Evolutionary conservation across 2,888 invertebrate species (phyloP), one percentile per base, ranked within the genome.

Genomic region (Pachycephus smyrnensis): DNA sequence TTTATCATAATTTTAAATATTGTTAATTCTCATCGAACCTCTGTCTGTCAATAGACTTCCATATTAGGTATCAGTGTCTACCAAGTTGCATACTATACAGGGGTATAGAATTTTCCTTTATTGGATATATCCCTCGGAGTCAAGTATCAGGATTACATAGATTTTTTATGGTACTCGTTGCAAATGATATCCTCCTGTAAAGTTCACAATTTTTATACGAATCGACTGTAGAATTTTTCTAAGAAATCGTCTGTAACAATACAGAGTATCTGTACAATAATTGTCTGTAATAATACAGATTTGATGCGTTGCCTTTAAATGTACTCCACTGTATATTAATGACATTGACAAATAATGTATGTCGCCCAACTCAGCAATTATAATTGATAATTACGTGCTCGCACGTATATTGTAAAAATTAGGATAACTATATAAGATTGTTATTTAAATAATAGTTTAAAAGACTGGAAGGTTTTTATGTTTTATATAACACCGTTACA

Each of bases 401-500:
- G 55, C 55, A 55, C 55, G 55, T 55, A 55, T 55, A 23, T 55
- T 55, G 55, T 32, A 71, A 3, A 32, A 69, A 31, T 36, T 73
- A 75, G 73, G 37, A 77, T 36, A 73, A 68, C 74, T 75, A 36
- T 75, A 79, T 81, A 77, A 81, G 77, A 82, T 82, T 81, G 76
- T 81, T 81, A 74, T 81, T 79, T 77, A 81, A 80, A 77, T 76
- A 76, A 76, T 68, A 75, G 71, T 71, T 69, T 79, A 37, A n/a
- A 71, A 55, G 55, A 55, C 55, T 55, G 40, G 69, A 73, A 69
- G 12, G 33, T 76, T 71, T 69, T 69, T 71, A 55, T 68, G 12
- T 78, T 80, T 76, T 76, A 78, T 80, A 81, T 69, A 12, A 79
- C 74, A 76, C 77, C 76, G 79, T 80, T 75, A 77, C 55, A 80